Base-by-base conservation (phyloP, 2,797 vertebrate species). In the Hippoglossus hippoglossus region DNA sequence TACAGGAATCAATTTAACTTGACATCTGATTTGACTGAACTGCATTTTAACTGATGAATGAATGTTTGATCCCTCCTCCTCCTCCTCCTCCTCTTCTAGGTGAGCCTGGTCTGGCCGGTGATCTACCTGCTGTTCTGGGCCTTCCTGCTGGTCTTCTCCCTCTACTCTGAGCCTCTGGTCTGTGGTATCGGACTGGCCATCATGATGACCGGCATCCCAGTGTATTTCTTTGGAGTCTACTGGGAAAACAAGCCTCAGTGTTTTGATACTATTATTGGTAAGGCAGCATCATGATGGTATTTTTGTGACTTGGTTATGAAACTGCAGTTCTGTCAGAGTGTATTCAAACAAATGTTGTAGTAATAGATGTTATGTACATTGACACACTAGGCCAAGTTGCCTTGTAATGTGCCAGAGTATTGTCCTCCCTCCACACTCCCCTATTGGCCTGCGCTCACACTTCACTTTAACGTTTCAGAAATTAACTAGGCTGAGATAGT, bases 91-190 rank as follows among this genome's bases (percentile, higher is more conserved):
- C 75, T 63, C 39, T 8, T 73, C 21, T 76, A 97, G 96, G 83
- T 97, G 83, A 97, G 85, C 86, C 91, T 96, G 60, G 71, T 95
- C 13, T 97, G 96, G 91, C 96, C 96, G 1, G 89, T 96, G 52
- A 90, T 96, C 87, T 97, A 96, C 86, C 89, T 97, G 82, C 89
- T 97, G 25, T 96, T 97, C 89, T 97, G 96, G 96, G 96, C 95
- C 77, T 96, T 96, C 89, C 89, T 97, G 80, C 89, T 97, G 54
- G 80, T 96, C 72, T 97, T 96, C 77, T 96, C 95, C 49, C 82
- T 97, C 22, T 96, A 94, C 93, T 96, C 96, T 0, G 96, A 97
- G 84, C 96, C 96, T 0, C 70, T 97, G 57, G 96, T 96, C 25
- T 97, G 96, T 21, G 95, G 96, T 61, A 94, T 91, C 0, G 95